Conservation (phyloP, 1,140 invertebrate species). For the Ylistrum balloti region DNA sequence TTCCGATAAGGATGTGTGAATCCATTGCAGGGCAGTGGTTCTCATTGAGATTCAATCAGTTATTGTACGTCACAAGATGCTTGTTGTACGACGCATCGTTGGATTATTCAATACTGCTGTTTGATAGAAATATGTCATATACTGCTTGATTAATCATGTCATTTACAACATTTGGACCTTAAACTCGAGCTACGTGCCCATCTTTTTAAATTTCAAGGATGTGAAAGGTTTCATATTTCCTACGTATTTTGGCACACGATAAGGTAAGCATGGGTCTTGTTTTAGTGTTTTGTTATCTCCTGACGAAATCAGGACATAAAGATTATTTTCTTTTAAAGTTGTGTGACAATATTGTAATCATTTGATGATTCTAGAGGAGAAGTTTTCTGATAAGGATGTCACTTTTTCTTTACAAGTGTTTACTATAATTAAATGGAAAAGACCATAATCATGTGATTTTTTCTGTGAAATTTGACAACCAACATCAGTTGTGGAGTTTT, state of each 20-base stretch:
- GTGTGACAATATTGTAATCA: not conserved
- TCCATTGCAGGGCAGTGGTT: not conserved
- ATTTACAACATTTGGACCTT: not conserved
- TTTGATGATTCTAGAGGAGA: not conserved
- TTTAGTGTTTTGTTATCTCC: not conserved
- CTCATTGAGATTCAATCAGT: not conserved
- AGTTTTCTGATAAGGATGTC: not conserved
- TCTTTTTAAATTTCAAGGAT: not conserved
- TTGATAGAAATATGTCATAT: not conserved
- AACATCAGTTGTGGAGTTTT: not conserved
- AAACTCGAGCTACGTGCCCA: not conserved
- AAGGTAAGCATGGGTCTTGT: not conserved
- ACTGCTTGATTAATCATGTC: not conserved
- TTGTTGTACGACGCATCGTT: not conserved
- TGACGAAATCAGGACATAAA: not conserved
- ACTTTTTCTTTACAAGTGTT: no score
- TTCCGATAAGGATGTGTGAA: not conserved
- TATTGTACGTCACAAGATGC: constrained; percentile 23
- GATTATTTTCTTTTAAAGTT: not conserved
- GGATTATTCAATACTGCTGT: not conserved
- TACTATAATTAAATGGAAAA: not conserved
- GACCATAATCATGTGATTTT: not conserved
- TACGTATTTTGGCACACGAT: not conserved
- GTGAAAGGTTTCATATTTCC: not conserved
- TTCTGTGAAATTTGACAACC: not conserved